A percentile compares a stretch with the other conserved stretches of the same genome.
These are phyloP conservation scores for Fabriciana adippe DNA, from an alignment of 2,888 invertebrate genomes.

Conservation along the genomic window DNA sequence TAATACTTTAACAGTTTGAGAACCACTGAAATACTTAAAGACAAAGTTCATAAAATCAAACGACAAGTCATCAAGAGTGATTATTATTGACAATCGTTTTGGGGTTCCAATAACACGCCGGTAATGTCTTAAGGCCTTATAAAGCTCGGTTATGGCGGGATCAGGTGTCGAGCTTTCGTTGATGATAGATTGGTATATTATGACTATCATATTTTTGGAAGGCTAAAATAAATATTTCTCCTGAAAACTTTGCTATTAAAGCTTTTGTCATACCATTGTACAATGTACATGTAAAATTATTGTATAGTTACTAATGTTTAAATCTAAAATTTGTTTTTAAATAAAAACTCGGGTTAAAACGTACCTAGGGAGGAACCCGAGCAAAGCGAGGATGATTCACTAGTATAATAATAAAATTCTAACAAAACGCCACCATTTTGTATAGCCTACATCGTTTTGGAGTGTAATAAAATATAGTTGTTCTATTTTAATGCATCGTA, in stretches of 20 bases:
- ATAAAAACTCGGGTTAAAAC: no score
- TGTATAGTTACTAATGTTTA: no score
- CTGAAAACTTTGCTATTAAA: neutral
- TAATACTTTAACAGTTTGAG: neutral
- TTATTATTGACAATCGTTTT: slow-evolving; percentile 26
- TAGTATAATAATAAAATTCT: no score
- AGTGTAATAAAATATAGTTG: no score
- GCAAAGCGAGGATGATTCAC: no score
- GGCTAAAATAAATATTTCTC: neutral
- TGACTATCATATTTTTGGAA: neutral
- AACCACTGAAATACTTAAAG: neutral
- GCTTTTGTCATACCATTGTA: no score
- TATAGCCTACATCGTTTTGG: no score
- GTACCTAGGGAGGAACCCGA: no score
- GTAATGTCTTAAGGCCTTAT: slow-evolving; percentile 15
- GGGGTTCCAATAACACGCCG: slow-evolving; percentile 9
- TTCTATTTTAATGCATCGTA: no score
- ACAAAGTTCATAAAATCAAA: slow-evolving; percentile 23
- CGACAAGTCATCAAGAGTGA: slow-evolving; percentile 19
- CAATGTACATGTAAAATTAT: no score
- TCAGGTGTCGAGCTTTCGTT: neutral
- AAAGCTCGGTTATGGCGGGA: slow-evolving; percentile 11
- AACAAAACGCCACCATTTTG: no score
- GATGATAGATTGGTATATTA: slow-evolving; percentile 10
- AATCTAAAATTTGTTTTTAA: no score